phyloP scores from a whole-genome alignment of 2,888 invertebrate genomes.

The Atrina japonica region DNA sequence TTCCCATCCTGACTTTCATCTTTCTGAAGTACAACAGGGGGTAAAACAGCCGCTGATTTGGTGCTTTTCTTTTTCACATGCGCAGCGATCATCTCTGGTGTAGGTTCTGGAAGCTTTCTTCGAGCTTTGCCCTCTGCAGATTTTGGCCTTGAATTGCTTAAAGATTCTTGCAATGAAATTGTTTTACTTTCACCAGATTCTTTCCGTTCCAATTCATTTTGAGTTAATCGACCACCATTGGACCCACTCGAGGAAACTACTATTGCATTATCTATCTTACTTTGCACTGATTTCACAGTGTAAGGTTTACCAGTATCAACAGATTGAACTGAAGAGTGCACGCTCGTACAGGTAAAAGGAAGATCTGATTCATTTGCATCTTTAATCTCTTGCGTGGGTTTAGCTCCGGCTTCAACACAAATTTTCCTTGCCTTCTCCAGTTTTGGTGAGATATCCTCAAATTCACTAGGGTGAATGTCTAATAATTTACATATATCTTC shows the following conservation, averaged over 20 bases:
- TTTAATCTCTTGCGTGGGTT: not conserved
- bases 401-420: not conserved
- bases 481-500: conserved; percentile 76
- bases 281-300: not conserved
- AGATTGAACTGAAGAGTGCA: not conserved
- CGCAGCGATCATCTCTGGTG: conserved; percentile 61
- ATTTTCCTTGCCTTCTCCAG: not conserved
- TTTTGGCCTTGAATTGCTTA: not conserved
- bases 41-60: conserved; percentile 6
- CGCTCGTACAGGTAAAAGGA: conserved; percentile 21
- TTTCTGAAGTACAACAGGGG: conserved; percentile 11
- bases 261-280: not conserved
- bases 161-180: not conserved
- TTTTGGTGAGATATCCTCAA: conserved; percentile 13
- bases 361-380: conserved; percentile 6
- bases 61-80: conserved; percentile 44
- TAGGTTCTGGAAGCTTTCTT: conserved; percentile 72
- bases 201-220: too few relatives aligned
- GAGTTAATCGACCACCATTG: too few relatives aligned
- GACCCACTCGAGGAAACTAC: not conserved
- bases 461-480: conserved; percentile 35
- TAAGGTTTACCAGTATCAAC: too few relatives aligned
- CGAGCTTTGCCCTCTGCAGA: conserved; percentile 58
- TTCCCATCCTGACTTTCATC: not conserved
- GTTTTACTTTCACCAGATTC: conserved; percentile 3